These are phyloP conservation scores for Gambusia affinis DNA, from an alignment of 2,113 vertebrate genomes.

Conservation along the genomic window DNA sequence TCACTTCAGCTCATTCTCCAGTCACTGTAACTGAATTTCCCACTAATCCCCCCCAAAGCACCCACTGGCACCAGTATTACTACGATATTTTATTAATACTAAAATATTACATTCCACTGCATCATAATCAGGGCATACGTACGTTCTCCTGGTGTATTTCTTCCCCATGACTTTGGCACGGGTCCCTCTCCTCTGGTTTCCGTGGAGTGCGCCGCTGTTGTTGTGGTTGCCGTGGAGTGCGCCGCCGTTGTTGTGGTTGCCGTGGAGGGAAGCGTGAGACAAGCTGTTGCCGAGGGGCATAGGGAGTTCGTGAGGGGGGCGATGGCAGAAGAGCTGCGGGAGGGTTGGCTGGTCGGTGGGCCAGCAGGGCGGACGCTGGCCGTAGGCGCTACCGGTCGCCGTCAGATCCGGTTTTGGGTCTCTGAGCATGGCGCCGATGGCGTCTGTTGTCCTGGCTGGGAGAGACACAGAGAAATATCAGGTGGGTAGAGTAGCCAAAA, in stretches of 20 bases:
- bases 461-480: neutral
- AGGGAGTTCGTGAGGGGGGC: slow-evolving; percentile 31
- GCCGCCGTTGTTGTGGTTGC: slow-evolving; percentile 66
- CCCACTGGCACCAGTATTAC: neutral
- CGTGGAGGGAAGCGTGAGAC: slow-evolving; percentile 44
- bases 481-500: too few relatives aligned
- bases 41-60: neutral
- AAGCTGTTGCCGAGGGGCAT: slow-evolving; percentile 49
- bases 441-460: slow-evolving; percentile 73
- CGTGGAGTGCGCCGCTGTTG: slow-evolving; percentile 60
- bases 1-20: too few relatives aligned
- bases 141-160: slow-evolving; percentile 81
- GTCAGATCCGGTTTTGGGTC: slow-evolving; percentile 37
- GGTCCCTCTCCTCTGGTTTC: slow-evolving; percentile 70
- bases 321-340: slow-evolving; percentile 32
- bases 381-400: slow-evolving; percentile 74
- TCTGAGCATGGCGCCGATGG: slow-evolving; percentile 42
- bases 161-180: slow-evolving; percentile 59
- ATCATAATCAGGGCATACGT: slow-evolving; percentile 40
- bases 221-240: slow-evolving; percentile 59
- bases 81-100: neutral
- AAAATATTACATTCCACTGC: neutral
- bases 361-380: slow-evolving; percentile 68
- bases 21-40: neutral
- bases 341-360: slow-evolving; percentile 47